Evolutionary conservation across 2,113 vertebrate species (phyloP).

Genomic region (Dissostichus mawsoni): DNA sequence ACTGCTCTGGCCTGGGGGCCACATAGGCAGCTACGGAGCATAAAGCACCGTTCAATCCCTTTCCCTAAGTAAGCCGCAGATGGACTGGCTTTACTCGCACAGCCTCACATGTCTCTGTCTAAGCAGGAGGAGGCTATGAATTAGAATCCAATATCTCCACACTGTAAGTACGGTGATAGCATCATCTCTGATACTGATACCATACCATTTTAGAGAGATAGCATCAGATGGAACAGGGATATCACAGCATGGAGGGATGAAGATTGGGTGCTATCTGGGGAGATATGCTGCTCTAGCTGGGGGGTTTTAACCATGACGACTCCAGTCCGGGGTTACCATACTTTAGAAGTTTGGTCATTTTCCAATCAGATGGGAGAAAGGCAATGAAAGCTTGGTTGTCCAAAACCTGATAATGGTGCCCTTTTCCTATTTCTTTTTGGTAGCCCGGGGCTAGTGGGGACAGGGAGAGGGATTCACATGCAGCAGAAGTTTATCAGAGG

Average conservation of each 20-base stretch:
- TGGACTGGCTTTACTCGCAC: conserved; percentile 66
- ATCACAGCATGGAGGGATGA: conserved; percentile 48
- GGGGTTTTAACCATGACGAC: conserved; percentile 40
- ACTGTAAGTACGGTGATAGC: conserved; percentile 61
- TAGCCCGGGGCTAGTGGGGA: conserved; percentile 21
- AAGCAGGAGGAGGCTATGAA: conserved; percentile 42
- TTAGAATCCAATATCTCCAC: conserved; percentile 74
- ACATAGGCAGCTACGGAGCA: conserved; percentile 37
- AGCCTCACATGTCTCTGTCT: conserved; percentile 57
- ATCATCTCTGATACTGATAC: conserved; percentile 72
- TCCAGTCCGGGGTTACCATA: conserved; percentile 33
- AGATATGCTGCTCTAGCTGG: conserved; percentile 44
- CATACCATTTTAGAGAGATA: conserved; percentile 73
- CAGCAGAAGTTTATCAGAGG: conserved; percentile 56
- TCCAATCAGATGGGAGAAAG: conserved; percentile 31
- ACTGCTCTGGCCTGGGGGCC: conserved; percentile 61
- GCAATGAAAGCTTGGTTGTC: conserved; percentile 44
- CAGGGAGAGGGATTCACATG: conserved; percentile 28
- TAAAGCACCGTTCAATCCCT: conserved; percentile 61
- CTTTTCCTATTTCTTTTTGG: conserved; percentile 19
- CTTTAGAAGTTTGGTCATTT: conserved; percentile 57
- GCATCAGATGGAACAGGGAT: conserved; percentile 69
- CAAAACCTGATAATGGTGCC: conserved; percentile 46
- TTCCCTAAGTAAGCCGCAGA: conserved; percentile 64
- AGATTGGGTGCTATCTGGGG: conserved; percentile 55